Conservation (phyloP, 2,797 vertebrate species). For the Xerus rutilus region DNA sequence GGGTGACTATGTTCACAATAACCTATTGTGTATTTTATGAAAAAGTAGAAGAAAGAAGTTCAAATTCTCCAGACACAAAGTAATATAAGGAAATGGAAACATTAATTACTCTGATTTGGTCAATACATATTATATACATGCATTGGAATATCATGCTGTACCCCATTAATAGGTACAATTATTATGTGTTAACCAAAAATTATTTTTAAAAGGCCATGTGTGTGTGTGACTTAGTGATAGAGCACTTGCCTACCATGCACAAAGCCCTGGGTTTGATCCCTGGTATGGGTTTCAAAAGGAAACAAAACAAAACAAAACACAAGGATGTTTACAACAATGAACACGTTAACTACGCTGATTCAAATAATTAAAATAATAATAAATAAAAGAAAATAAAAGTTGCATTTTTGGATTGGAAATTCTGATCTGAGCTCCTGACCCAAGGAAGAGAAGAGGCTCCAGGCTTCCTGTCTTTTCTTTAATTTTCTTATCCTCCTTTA, state of each 20-base stretch:
- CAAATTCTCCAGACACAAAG: not conserved
- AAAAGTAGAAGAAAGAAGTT: not conserved
- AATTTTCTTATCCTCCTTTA: not conserved
- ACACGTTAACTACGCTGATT: not conserved
- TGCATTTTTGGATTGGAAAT: not conserved
- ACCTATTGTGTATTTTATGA: too few species aligned
- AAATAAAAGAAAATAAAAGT: not conserved
- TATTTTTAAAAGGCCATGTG: not conserved
- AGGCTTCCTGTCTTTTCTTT: not conserved
- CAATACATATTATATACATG: not conserved
- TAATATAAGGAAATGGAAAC: not conserved
- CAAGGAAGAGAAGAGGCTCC: not conserved
- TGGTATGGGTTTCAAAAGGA: not conserved
- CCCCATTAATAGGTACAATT: not conserved
- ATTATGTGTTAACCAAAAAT: not conserved
- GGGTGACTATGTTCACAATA: too few species aligned
- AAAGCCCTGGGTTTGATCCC: not conserved
- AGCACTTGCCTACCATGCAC: not conserved
- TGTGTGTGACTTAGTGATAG: not conserved
- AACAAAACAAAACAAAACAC: not conserved
- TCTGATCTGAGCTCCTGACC: not conserved
- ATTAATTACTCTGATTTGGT: not conserved
- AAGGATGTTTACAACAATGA: not conserved
- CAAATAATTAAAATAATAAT: not conserved
- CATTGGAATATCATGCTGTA: not conserved